A percentile compares a stretch with the other conserved stretches of the same genome.
phyloP scores from a whole-genome alignment of 2,797 vertebrate species.

The Macropus fuliginosus region DNA sequence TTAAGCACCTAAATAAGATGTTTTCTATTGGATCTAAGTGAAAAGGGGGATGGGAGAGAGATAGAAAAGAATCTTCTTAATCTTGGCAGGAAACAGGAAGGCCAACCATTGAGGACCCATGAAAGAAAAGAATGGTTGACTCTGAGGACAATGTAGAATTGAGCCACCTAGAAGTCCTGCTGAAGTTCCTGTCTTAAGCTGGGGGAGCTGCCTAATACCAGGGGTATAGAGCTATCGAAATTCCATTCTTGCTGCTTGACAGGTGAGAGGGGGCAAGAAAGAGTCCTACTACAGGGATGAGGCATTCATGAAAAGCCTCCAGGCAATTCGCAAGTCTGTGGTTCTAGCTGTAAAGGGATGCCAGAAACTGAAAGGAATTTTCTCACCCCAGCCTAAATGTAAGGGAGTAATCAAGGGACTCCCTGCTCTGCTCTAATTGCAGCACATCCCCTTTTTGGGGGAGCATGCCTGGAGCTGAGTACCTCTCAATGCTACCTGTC shows the following conservation, averaged over 20 bases:
- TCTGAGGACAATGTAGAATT: background rate
- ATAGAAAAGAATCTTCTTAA: background rate
- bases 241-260: background rate
- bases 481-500: background rate
- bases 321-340: background rate
- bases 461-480: background rate
- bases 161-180: background rate
- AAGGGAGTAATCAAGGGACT: background rate
- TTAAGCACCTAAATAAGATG: background rate
- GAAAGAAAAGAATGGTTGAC: background rate
- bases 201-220: background rate
- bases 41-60: background rate
- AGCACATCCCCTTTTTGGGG: background rate
- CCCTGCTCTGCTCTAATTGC: background rate
- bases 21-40: background rate
- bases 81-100: background rate
- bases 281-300: background rate
- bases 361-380: background rate
- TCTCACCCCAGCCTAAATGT: background rate
- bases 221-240: background rate
- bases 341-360: background rate
- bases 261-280: background rate
- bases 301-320: background rate
- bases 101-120: too few species aligned
- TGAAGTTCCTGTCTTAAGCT: background rate